Base-by-base conservation (phyloP, 2,113 vertebrate species). In the Chitala chitala region DNA sequence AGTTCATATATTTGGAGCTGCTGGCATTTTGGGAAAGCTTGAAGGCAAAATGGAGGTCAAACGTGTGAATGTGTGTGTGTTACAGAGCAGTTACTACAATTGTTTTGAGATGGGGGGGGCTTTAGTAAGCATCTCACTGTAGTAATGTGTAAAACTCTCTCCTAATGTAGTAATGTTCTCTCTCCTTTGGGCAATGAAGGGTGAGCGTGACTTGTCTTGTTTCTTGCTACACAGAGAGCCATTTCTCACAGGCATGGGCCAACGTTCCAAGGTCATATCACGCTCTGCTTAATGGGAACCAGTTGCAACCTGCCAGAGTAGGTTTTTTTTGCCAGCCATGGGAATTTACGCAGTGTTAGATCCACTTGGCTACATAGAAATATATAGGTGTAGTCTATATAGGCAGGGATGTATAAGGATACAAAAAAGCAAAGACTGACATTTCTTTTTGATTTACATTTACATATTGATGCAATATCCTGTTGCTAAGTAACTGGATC, bases 401-500 rank as follows among this genome's bases (percentile, higher is more conserved):
- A 10, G 15, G 15, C 13, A 10, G 15, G 15, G 40, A 24, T 61
- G 54, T 42, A 42, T 68, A n/a, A 31, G 29, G 48, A 65, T 38
- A 56, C n/a, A n/a, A 74, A 42, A 66, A 53, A 74, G 54, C 50
- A 63, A 24, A 33, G 29, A 20, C 33, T 74, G 73, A 74, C 50
- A 55, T 63, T 61, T 72, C 72, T 74, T 6, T 20, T 24, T 40
- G 48, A 68, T 55, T 22, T 13, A 38, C 33, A 15, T 74, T 55
- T 31, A 42, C 36, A 74, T 74, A 66, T n/a, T 74, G 33, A 42
- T 66, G 33, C 36, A 40, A 36, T 36, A 26, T 66, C 31, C 26
- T 74, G 73, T 66, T 74, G 63, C 73, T 44, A 55, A 74, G 73
- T 66, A 66, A 55, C 73, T 36, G 53, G 73, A 42, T 66, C 48